These are phyloP conservation scores for Sternarchorhynchus goeldii DNA, from an alignment of 2,797 vertebrate genomes.

Conservation along the genomic window DNA sequence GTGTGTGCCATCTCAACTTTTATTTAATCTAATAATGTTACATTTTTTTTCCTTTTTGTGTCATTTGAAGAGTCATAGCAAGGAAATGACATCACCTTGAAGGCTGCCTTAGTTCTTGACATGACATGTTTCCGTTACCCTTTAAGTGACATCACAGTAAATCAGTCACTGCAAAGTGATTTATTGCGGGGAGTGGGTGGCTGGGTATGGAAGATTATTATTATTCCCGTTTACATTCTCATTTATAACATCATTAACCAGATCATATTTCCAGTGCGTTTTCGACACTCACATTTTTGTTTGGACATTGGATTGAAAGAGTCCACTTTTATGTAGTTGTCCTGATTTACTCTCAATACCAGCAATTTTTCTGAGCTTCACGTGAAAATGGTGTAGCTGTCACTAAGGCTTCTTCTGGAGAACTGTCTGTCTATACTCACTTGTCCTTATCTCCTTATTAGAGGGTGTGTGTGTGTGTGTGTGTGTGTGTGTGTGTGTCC, in stretches of 20 bases:
- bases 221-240: too few relatives aligned
- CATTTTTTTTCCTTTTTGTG: not conserved
- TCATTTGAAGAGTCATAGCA: not conserved
- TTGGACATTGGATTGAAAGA: not conserved
- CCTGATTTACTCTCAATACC: not conserved
- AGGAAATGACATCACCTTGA: not conserved
- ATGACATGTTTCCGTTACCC: not conserved
- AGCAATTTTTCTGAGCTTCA: not conserved
- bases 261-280: not conserved
- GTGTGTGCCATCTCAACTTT: not conserved
- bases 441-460: not conserved
- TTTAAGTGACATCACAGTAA: not conserved
- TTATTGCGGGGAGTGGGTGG: too few relatives aligned
- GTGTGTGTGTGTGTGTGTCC: not conserved
- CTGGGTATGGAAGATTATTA: too few relatives aligned
- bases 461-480: slow-evolving; percentile 8
- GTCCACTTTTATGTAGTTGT: not conserved
- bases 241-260: not conserved
- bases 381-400: not conserved
- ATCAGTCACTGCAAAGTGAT: too few relatives aligned
- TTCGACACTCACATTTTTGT: not conserved
- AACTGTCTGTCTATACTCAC: not conserved
- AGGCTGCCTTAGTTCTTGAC: not conserved
- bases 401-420: not conserved
- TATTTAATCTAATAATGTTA: not conserved